Evolutionary conservation across 2,113 vertebrate genomes (phyloP), one percentile per base, ranked within the genome.

Genomic region (Speoplatyrhinus poulsoni): DNA sequence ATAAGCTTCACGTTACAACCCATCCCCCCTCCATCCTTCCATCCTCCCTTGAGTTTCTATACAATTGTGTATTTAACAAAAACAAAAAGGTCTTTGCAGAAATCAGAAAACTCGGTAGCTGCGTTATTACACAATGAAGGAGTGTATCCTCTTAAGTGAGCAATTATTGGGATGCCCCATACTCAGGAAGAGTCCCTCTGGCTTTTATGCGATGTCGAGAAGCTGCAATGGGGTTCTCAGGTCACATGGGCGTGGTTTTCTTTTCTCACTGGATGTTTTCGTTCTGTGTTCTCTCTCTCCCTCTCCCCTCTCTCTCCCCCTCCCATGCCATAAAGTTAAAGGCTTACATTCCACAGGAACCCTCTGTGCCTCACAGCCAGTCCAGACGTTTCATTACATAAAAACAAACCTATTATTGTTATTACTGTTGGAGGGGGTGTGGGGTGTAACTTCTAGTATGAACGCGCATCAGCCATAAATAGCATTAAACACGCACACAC

Each of bases 331-430:
- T 70, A 26, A 75, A 71, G 12, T 56, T n/a, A 6, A 33, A 70
- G 19, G 17, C 36, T 65, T 19, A 61, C 61, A 80, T 82, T 87
- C 75, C 73, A 73, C 54, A 41, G 19, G 62, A 62, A 67, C 17
- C 66, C 10, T 50, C 53, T n/a, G n/a, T 59, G 52, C 61, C 59
- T 33, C 15, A 10, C 12, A 60, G 6, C 11, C 53, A 10, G 56
- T 55, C 48, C 58, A 32, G 15, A 60, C 32, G 26, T 26, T 26
- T 26, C 26, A 26, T 26, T 26, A 26, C 26, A 26, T 26, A 2
- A 26, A 26, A 26, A 26, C 26, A 26, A 26, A 26, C 26, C 26
- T 3, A 26, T 26, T 26, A 26, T 26, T 26, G 26, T 41, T 41
- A 6, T 41, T 41, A 8, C 36, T 6, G 36, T 41, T 5, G 36